Conservation (phyloP, 2,113 vertebrate species). For the Rhinolophus sinicus region DNA sequence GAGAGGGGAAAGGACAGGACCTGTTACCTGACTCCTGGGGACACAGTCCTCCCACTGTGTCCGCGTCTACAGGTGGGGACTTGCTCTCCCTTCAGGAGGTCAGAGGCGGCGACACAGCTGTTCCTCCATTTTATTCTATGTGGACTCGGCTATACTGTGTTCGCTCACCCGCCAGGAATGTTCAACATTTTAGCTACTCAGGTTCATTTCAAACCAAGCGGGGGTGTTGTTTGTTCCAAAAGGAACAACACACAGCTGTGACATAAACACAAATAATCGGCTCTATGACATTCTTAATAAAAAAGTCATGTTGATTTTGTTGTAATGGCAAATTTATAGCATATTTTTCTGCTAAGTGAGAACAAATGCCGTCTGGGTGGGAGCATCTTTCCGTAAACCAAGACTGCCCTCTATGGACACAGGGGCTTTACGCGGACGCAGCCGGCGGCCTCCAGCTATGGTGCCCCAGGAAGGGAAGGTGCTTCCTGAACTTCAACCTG, state of each 20-base stretch:
- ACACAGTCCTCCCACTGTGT: neutral
- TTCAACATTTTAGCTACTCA: neutral
- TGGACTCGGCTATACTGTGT: rapidly evolving
- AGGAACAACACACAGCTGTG: neutral
- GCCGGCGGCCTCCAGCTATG: rapidly evolving
- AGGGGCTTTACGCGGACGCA: neutral
- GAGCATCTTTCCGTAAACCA: constrained; percentile 61
- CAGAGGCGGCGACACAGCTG: rapidly evolving
- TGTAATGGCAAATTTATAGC: neutral
- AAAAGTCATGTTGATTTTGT: constrained; percentile 16
- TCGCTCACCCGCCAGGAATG: neutral
- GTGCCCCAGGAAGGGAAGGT: no score
- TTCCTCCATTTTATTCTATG: neutral
- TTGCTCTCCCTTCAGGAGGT: neutral
- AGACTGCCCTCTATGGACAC: constrained; percentile 85
- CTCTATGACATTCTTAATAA: neutral
- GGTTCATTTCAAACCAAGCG: neutral
- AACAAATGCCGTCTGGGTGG: neutral
- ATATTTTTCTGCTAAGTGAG: constrained; percentile 51
- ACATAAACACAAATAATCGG: constrained; percentile 5
- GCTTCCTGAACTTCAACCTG: neutral
- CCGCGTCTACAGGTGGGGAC: neutral
- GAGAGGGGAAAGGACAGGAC: neutral
- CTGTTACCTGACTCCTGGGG: rapidly evolving
- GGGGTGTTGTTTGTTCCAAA: neutral